These are phyloP conservation scores for Habrosyne pyritoides DNA, from an alignment of 2,888 invertebrate species.

Conservation along the genomic window DNA sequence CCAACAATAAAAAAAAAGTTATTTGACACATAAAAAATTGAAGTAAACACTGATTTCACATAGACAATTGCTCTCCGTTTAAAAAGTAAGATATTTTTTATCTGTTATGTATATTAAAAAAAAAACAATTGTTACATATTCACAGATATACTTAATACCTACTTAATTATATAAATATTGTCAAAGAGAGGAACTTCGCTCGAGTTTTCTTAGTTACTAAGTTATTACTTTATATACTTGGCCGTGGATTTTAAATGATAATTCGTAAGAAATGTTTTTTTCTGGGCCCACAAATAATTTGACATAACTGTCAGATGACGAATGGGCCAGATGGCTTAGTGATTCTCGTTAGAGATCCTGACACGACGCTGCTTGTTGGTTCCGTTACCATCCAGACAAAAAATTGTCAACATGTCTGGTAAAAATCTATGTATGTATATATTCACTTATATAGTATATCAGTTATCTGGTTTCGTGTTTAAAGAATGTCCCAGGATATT, in stretches of 20 bases:
- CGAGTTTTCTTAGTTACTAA: conserved; percentile 30
- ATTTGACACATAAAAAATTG: no score
- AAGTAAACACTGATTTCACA: not conserved
- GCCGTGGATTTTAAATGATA: not conserved
- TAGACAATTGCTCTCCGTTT: not conserved
- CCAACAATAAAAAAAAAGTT: no score
- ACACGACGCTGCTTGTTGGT: no score
- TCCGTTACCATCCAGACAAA: no score
- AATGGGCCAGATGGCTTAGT: no score
- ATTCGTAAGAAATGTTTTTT: not conserved
- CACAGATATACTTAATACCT: conserved; percentile 42
- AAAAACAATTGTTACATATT: conserved; percentile 31
- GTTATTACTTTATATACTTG: conserved; percentile 24
- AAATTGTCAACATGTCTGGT: no score
- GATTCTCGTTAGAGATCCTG: no score
- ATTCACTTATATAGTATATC: no score
- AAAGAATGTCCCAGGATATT: no score
- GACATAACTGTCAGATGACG: no score
- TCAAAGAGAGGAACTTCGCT: conserved; percentile 74
- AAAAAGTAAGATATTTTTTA: not conserved
- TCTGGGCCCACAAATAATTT: not conserved
- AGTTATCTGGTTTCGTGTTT: no score
- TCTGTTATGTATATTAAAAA: conserved; percentile 13
- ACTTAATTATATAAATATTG: conserved; percentile 55
- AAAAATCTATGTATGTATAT: no score